Base-by-base conservation (phyloP, 2,797 vertebrate genomes). In the Sardinella longiceps region DNA sequence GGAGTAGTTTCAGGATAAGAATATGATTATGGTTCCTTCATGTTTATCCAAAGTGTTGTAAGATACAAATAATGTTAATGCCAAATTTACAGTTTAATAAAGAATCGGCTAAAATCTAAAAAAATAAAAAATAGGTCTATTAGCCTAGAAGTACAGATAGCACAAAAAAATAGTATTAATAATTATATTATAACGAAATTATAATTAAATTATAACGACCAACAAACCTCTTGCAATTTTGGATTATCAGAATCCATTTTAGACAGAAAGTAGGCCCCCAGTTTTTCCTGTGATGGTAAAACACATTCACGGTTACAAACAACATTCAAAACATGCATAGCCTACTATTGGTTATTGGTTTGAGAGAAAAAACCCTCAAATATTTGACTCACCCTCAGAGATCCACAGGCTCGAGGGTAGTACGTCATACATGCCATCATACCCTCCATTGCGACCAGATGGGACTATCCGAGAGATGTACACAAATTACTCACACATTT, bases 361-460 rank as follows among this genome's bases (percentile, higher is more conserved):
- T 53, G 18, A 53, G 18, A 37, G 39, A 18, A 43, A 18, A 77
- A 10, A 1, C 43, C n/a, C 70, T 77, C 43, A 48, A 48, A 48
- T 20, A 43, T 7, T 77, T 77, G 18, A 83, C 88, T 93, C 85
- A 95, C 97, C 94, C 95, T 94, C 77, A 98, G 93, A 70, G 97
- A 97, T 30, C 97, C 97, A 85, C 97, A 98, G 28, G 97, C 97
- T 84, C 96, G 90, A 6, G 97, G 96, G 86, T 97, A 98, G 87
- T 92, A 96, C 15, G 84, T 95, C 96, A 98, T 96, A 84, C 97
- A 98, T 3, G 97, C 96, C 0, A 91, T 95, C 96, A 97, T 97
- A 45, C 97, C 97, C 86, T 97, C 97, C 95, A 98, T 95, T 3
- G 97, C 95, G 2, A 95, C 94, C 5, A 96, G 90, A 82, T 96